A percentile compares a stretch with the other conserved stretches of the same genome.
Evolutionary conservation across 2,797 vertebrate species (phyloP).

Genomic region (Margarornis squamiger): DNA sequence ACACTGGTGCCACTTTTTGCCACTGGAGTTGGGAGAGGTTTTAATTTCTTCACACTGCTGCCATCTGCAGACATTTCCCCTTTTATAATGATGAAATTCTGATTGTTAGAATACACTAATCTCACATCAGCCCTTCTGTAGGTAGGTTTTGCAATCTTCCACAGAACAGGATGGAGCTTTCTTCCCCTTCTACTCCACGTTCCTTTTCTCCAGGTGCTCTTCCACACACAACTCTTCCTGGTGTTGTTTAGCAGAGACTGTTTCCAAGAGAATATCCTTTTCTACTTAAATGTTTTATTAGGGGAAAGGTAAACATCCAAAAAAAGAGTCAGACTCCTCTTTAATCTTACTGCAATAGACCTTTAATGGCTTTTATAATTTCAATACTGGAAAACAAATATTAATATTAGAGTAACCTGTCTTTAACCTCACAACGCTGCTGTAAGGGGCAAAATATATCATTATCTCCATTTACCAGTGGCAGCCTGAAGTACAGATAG

Average conservation of each 20-base stretch:
- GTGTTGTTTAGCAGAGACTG: not conserved
- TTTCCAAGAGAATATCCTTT: not conserved
- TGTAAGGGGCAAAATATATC: conserved; percentile 13
- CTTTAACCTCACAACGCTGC: conserved; percentile 7
- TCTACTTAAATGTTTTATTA: not conserved
- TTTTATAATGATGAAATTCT: not conserved
- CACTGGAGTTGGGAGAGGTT: not conserved
- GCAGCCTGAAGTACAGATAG: not conserved
- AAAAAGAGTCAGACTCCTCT: not conserved
- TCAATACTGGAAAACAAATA: conserved; percentile 37
- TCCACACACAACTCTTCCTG: not conserved
- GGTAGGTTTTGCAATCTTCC: not conserved
- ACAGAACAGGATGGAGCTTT: not conserved
- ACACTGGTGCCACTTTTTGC: not conserved
- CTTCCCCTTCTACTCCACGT: fast-evolving
- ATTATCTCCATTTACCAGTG: conserved; percentile 26
- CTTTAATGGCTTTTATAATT: conserved; percentile 13
- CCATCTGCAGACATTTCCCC: not conserved
- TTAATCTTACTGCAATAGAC: not conserved
- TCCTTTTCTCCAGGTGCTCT: not conserved
- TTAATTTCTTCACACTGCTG: not conserved
- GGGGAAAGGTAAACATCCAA: not conserved
- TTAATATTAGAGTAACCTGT: conserved; percentile 41
- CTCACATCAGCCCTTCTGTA: not conserved
- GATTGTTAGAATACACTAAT: not conserved